These are phyloP conservation scores for Chrysolina americana DNA, from an alignment of 2,888 invertebrate genomes.

Conservation along the genomic window DNA sequence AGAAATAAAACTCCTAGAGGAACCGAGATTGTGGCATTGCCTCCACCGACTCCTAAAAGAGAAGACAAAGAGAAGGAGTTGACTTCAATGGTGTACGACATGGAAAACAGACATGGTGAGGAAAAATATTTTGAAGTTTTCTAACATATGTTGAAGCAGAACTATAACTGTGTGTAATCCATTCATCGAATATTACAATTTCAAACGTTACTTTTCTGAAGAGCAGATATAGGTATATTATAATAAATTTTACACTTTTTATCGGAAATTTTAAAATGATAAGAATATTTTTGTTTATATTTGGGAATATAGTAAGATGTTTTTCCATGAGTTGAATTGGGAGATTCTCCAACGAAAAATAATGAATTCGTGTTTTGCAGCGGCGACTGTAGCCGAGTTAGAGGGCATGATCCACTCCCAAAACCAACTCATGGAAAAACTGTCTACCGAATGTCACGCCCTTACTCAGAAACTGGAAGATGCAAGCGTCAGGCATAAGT, in stretches of 20 bases:
- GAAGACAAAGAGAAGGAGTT: conserved; percentile 77
- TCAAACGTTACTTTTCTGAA: too few species aligned
- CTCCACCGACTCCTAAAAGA: conserved; percentile 60
- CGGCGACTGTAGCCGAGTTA: conserved; percentile 90
- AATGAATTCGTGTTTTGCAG: conserved; percentile 73
- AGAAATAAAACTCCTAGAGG: conserved; percentile 59
- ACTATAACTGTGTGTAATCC: too few species aligned
- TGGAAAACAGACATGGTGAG: conserved; percentile 89
- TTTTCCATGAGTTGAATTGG: conserved; percentile 68
- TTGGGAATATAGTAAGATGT: not conserved
- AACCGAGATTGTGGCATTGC: conserved; percentile 62
- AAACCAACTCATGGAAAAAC: conserved; percentile 94
- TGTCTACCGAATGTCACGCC: conserved; percentile 90
- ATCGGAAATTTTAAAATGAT: too few species aligned
- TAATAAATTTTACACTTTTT: too few species aligned
- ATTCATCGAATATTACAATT: too few species aligned
- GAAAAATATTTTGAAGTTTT: conserved; percentile 13
- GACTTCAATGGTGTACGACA: conserved; percentile 81
- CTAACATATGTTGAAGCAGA: not conserved
- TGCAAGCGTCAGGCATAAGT: conserved; percentile 91
- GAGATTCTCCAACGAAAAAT: conserved; percentile 45
- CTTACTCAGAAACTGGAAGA: conserved; percentile 93
- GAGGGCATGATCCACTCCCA: conserved; percentile 92
- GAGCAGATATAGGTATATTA: too few species aligned
- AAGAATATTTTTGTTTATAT: too few species aligned